Conservation (phyloP, 2,888 invertebrate species). For the Pyralis farinalis region DNA sequence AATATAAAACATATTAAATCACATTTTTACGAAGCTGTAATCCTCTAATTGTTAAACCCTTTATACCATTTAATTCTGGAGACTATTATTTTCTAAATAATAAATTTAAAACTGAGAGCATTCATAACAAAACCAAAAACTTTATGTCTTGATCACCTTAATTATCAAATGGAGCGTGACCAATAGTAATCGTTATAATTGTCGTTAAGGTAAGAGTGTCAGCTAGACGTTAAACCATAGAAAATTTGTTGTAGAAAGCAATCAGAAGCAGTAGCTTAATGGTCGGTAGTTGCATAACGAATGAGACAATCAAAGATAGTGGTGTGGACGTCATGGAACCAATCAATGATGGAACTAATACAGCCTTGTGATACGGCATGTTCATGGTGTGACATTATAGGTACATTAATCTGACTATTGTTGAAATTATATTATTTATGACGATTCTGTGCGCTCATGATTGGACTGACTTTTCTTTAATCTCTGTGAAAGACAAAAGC, state of each 20-base stretch:
- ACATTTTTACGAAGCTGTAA: too few relatives aligned
- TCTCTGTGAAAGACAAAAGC: too few relatives aligned
- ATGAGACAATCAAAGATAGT: slow-evolving; percentile 48
- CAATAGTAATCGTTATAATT: slow-evolving; percentile 60
- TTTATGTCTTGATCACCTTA: slow-evolving; percentile 32
- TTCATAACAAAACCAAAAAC: slow-evolving; percentile 16
- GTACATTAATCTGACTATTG: too few relatives aligned
- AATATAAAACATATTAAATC: too few relatives aligned
- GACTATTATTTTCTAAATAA: not conserved
- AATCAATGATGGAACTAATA: slow-evolving; percentile 31
- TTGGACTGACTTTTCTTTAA: too few relatives aligned
- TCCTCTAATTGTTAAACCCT: too few relatives aligned
- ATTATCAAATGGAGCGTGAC: slow-evolving; percentile 54
- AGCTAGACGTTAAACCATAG: slow-evolving; percentile 55
- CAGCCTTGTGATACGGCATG: slow-evolving; percentile 9
- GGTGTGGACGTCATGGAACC: slow-evolving; percentile 44
- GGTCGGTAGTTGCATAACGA: slow-evolving; percentile 65
- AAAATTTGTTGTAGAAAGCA: slow-evolving; percentile 50
- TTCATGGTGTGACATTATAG: not conserved
- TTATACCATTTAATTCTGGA: too few relatives aligned
- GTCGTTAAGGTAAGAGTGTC: slow-evolving; percentile 59
- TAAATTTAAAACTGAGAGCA: not conserved
- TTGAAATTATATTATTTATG: too few relatives aligned
- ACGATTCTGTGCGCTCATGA: too few relatives aligned
- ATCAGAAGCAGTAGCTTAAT: slow-evolving; percentile 51